Percentiles rank a stretch among this genome's conserved stretches.
phyloP scores from a whole-genome alignment of 2,113 vertebrate genomes.

The Panthera leo region DNA sequence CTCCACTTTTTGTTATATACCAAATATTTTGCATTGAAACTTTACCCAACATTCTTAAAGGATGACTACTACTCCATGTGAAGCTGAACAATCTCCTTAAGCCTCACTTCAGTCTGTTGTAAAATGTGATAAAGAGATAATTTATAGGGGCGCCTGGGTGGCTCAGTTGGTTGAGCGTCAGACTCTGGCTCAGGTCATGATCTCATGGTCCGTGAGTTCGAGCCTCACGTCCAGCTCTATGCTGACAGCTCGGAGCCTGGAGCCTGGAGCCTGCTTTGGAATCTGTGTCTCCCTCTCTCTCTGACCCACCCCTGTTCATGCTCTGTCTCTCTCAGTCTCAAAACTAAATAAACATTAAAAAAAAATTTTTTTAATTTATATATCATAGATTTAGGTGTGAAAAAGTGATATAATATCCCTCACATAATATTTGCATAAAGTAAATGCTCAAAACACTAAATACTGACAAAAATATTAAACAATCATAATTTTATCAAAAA shows the following conservation, averaged over 20 bases:
- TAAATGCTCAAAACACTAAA: not conserved
- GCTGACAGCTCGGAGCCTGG: no score
- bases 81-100: not conserved
- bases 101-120: not conserved
- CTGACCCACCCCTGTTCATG: no score
- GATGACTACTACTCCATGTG: not conserved
- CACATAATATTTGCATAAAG: not conserved
- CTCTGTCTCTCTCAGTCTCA: no score
- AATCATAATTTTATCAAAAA: not conserved
- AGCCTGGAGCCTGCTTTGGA: no score
- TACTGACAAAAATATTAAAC: not conserved
- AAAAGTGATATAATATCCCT: not conserved
- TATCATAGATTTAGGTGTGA: not conserved
- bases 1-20: not conserved
- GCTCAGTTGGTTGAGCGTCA: no score
- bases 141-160: no score
- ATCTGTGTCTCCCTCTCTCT: no score
- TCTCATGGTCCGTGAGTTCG: no score
- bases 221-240: no score
- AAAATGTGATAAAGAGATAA: not conserved
- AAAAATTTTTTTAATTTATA: not conserved
- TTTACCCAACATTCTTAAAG: not conserved
- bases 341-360: no score
- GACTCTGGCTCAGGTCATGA: no score
- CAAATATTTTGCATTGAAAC: not conserved